These are phyloP conservation scores for Hirudo medicinalis DNA, from an alignment of 1,140 invertebrate species.

Conservation along the genomic window DNA sequence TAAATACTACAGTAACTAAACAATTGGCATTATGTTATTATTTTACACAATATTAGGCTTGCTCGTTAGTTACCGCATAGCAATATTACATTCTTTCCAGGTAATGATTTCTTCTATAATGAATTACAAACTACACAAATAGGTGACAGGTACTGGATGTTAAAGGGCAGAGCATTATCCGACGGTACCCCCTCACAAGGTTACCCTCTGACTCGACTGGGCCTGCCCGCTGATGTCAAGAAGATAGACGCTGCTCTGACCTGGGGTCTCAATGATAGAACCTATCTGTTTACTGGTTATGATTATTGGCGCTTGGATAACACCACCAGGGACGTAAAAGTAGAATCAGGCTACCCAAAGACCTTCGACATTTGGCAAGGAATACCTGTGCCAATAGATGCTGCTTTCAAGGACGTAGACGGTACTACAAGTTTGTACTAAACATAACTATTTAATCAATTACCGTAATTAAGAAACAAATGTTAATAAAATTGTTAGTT, in stretches of 20 bases:
- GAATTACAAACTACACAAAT: background rate
- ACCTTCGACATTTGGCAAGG: constrained; percentile 8
- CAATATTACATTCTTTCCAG: too few relatives aligned
- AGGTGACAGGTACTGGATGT: constrained; percentile 15
- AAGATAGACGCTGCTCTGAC: constrained; percentile 11
- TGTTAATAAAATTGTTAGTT: background rate
- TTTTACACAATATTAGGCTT: too few relatives aligned
- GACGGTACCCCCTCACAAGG: background rate
- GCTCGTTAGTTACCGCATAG: too few relatives aligned
- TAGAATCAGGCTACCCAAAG: constrained; percentile 14
- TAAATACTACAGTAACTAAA: too few relatives aligned
- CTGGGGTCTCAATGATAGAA: constrained; percentile 7
- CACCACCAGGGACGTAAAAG: background rate
- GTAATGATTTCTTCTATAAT: background rate
- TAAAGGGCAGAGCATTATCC: background rate
- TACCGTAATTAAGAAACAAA: background rate
- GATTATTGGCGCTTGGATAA: constrained; percentile 12
- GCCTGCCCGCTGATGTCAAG: background rate
- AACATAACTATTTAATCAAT: background rate
- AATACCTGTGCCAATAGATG: constrained; percentile 14
- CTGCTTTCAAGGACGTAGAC: constrained; percentile 4
- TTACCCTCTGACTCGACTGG: background rate
- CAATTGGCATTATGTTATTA: too few relatives aligned
- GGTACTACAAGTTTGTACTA: background rate
- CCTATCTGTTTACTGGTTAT: constrained; percentile 10